A percentile compares a stretch with the other conserved stretches of the same genome.
These are phyloP conservation scores for Myotis daubentonii DNA, from an alignment of 2,797 vertebrate species.

Conservation along the genomic window DNA sequence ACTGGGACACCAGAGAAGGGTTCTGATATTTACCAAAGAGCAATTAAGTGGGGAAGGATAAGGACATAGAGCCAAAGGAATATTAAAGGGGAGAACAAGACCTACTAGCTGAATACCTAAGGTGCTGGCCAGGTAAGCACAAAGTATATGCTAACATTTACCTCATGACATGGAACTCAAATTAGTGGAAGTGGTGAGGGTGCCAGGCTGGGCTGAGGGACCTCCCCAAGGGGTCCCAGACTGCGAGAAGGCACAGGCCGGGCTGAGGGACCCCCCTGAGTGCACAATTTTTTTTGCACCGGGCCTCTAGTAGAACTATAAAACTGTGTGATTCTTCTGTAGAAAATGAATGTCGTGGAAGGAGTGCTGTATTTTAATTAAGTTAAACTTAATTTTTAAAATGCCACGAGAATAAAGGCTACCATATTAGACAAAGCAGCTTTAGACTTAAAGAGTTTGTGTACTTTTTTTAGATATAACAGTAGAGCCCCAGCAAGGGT, in stretches of 20 bases:
- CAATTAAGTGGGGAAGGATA: background rate
- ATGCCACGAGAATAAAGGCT: background rate
- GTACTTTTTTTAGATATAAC: background rate
- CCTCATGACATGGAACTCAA: background rate
- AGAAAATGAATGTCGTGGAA: background rate
- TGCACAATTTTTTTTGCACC: too few relatives aligned
- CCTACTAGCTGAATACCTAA: background rate
- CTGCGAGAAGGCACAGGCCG: too few relatives aligned
- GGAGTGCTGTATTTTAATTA: background rate
- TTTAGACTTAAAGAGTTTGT: background rate
- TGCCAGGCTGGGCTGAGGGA: too few relatives aligned
- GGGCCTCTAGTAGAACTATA: background rate
- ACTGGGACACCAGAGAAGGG: constrained; percentile 56
- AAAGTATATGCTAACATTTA: background rate
- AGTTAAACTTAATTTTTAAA: background rate
- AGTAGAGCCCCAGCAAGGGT: background rate
- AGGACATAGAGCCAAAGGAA: background rate
- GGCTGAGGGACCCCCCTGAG: too few relatives aligned
- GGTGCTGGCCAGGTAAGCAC: background rate
- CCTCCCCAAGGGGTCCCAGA: too few relatives aligned
- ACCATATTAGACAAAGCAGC: background rate
- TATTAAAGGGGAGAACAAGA: background rate
- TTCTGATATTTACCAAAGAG: constrained; percentile 10
- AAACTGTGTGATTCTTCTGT: background rate
- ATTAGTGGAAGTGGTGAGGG: background rate